A percentile compares a stretch with the other conserved stretches of the same genome.
Conservation (phyloP, 2,113 vertebrate species). For the Seriola dumerili region DNA sequence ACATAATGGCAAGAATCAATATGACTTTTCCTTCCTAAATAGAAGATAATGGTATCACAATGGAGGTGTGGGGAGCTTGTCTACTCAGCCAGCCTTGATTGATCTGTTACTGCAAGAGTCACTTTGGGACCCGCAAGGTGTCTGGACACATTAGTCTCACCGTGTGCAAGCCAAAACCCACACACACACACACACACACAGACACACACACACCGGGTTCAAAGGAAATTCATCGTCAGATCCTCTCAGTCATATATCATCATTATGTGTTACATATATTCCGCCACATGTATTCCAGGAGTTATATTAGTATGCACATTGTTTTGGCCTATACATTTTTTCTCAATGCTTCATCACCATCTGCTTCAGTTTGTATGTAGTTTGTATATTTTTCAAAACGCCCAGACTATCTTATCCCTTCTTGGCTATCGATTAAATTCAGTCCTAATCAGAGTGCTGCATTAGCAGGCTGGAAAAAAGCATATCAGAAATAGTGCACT, state of each 20-base stretch:
- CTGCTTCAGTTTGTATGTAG: neutral
- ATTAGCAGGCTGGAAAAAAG: neutral
- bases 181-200: constrained; percentile 29
- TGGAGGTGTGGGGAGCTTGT: constrained; percentile 75
- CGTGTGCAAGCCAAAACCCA: constrained; percentile 14
- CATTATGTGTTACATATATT: constrained; percentile 16
- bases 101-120: constrained; percentile 79
- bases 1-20: constrained; percentile 78
- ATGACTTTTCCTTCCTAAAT: constrained; percentile 77
- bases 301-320: neutral
- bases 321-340: neutral
- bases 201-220: constrained; percentile 3
- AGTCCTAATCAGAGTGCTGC: neutral
- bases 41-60: constrained; percentile 79
- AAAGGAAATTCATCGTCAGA: constrained; percentile 35
- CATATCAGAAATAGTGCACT: neutral
- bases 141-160: constrained; percentile 73
- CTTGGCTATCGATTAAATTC: neutral
- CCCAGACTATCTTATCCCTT: neutral
- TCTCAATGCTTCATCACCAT: neutral
- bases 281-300: neutral
- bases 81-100: constrained; percentile 74
- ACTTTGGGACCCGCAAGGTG: constrained; percentile 71
- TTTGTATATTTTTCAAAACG: neutral
- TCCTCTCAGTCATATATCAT: constrained; percentile 33